Conservation (phyloP, 2,888 invertebrate genomes). For the Drosophila tanythrix region DNA sequence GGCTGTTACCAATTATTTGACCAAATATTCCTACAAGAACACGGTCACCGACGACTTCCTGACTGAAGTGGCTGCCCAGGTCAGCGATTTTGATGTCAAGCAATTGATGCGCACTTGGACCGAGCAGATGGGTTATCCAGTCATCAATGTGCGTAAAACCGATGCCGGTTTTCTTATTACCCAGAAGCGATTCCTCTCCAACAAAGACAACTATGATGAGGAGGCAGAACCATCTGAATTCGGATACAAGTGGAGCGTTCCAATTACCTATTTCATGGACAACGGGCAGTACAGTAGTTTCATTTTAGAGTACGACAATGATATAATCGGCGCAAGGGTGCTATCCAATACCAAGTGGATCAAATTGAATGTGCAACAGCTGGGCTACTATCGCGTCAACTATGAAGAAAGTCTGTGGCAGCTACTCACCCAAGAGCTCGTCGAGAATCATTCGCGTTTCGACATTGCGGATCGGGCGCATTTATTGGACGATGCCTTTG, state of each 20-base stretch:
- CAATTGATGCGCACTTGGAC: conserved; percentile 94
- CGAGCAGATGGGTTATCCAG: conserved; percentile 93
- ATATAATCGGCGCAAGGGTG: conserved; percentile 65
- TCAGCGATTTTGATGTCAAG: conserved; percentile 84
- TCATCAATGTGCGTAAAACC: conserved; percentile 87
- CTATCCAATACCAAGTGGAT: conserved; percentile 87
- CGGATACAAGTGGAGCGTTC: conserved; percentile 92
- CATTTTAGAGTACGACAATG: conserved; percentile 71
- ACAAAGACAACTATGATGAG: conserved; percentile 86
- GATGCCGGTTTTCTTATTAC: conserved; percentile 86
- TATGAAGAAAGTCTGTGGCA: conserved; percentile 90
- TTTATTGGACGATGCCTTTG: conserved; percentile 92
- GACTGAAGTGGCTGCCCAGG: conserved; percentile 86
- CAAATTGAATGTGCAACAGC: conserved; percentile 92
- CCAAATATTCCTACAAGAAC: conserved; percentile 89
- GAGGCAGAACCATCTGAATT: conserved; percentile 85
- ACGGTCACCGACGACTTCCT: conserved; percentile 93
- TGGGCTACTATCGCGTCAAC: conserved; percentile 94
- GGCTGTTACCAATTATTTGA: conserved; percentile 91
- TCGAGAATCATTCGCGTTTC: conserved; percentile 78
- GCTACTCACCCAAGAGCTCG: conserved; percentile 80
- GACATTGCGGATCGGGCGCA: conserved; percentile 90
- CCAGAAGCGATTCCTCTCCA: conserved; percentile 90
- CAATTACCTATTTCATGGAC: conserved; percentile 88
- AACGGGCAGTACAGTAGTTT: conserved; percentile 71